Evolutionary conservation across 2,888 invertebrate genomes (phyloP), one percentile per base, ranked within the genome.

Genomic region (Antheraea assamensis): DNA sequence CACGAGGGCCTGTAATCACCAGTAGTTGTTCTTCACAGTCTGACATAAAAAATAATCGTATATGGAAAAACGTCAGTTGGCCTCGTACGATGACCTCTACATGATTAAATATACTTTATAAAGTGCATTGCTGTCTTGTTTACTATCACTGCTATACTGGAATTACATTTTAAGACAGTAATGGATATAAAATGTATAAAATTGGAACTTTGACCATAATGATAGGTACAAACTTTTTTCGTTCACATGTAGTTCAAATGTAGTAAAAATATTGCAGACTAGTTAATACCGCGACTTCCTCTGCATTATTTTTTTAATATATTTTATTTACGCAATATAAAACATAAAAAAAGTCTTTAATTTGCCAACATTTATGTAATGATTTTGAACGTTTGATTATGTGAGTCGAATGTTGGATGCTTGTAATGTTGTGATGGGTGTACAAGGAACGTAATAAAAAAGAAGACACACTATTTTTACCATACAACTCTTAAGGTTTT

Each of bases 41-140:
- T 35, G 35, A 35, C 68, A 82, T 82, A 79, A 78, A 76, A 71
- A 76, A 73, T 72, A 79, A 85, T 85, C 76, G 79, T 77, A 77
- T 78, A 81, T 81, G 80, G 84, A 81, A 81, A 78, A 81, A 75
- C 82, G 79, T 82, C 87, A 86, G 83, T 80, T 87, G 83, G 76
- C 71, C 75, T 70, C 74, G 71, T 77, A 78, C 77, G 70, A 42
- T 27, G 68, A 52, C 55, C 21, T 55, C 3, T 2, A 31, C 30
- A 49, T 72, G 7, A 72, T 64, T 72, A 47, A 47, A 47, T 64
- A 61, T 64, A 61, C n/a, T 64, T 47, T 47, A 30, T 31, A 66
- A 64, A 72, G 49, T 61, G 72, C 61, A 52, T 71, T 64, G 27
- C n/a, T 71, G 31, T 68, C n/a, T 35, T 68, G 68, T 68, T n/a